phyloP scores from a whole-genome alignment of 2,797 vertebrate genomes.

The Amniataba percoides region DNA sequence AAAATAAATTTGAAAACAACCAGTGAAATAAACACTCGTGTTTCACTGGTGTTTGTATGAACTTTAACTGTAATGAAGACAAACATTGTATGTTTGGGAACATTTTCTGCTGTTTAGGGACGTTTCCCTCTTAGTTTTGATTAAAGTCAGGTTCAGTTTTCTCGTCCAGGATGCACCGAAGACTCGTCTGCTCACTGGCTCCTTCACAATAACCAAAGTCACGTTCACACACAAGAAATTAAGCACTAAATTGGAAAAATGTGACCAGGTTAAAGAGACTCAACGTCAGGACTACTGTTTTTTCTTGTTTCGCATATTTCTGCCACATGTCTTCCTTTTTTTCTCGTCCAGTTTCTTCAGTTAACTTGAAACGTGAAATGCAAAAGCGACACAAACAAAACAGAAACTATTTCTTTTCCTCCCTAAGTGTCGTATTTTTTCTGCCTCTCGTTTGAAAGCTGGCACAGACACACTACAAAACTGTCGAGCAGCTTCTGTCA shows the following conservation, averaged over 20 bases:
- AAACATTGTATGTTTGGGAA: neutral
- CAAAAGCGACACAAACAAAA: neutral
- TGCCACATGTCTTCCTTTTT: neutral
- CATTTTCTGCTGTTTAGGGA: neutral
- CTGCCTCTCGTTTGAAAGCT: neutral
- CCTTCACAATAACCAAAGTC: constrained; percentile 13
- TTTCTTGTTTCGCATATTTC: neutral
- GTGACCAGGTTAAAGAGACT: constrained; percentile 10
- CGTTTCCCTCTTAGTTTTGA: neutral
- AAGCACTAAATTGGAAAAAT: constrained; percentile 11
- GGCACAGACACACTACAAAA: neutral
- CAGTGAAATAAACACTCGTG: neutral
- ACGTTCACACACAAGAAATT: neutral
- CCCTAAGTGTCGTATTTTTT: neutral
- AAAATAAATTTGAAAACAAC: neutral
- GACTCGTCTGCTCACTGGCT: neutral
- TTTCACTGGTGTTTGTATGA: neutral
- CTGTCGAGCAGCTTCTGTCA: neutral
- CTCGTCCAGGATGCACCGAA: neutral
- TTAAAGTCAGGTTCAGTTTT: neutral
- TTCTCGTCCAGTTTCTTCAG: neutral
- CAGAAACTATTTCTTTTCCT: neutral
- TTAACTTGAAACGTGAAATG: too few species aligned
- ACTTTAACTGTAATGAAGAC: neutral
- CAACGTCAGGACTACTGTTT: neutral